Evolutionary conservation across 2,888 invertebrate genomes (phyloP).

Genomic region (Caenorhabditis doughertyi): DNA sequence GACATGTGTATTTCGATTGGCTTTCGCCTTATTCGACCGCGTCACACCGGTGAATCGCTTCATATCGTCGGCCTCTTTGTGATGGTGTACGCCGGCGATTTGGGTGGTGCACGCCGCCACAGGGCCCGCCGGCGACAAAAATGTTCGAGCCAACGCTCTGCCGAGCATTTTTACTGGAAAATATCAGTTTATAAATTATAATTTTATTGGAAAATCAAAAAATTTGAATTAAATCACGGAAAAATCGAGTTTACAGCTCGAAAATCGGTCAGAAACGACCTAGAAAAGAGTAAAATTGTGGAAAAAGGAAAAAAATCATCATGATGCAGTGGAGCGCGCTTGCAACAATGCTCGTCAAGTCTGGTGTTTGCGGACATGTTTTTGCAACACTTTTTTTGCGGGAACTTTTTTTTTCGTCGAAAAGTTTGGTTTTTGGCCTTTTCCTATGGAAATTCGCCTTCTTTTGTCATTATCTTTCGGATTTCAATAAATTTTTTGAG

Average conservation of each 20-base stretch:
- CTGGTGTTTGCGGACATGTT: slow-evolving; percentile 11
- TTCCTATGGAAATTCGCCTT: too few species aligned
- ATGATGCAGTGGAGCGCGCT: slow-evolving; percentile 41
- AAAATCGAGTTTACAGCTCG: neutral
- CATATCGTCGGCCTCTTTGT: slow-evolving; percentile 77
- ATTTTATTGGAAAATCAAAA: slow-evolving; percentile 5
- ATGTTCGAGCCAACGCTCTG: slow-evolving; percentile 34
- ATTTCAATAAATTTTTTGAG: too few species aligned
- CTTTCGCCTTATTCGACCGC: slow-evolving; percentile 77
- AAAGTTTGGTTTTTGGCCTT: too few species aligned
- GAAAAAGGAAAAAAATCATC: slow-evolving; percentile 30
- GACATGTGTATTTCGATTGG: slow-evolving; percentile 81
- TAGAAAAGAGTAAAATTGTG: too few species aligned
- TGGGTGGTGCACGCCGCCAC: slow-evolving; percentile 54
- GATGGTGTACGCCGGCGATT: slow-evolving; percentile 78
- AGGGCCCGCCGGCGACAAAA: slow-evolving; percentile 41
- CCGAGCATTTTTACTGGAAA: slow-evolving; percentile 61
- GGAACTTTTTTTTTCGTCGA: neutral
- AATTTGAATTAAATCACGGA: neutral
- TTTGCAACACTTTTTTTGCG: neutral
- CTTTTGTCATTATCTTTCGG: too few species aligned
- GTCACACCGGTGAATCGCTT: slow-evolving; percentile 74
- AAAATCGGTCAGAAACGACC: slow-evolving; percentile 7
- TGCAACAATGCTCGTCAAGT: slow-evolving; percentile 18
- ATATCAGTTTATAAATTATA: neutral